A percentile compares a stretch with the other conserved stretches of the same genome.
phyloP scores from a whole-genome alignment of 1,140 invertebrate species.

The Pachyrhynchus sulphureomaculatus region DNA sequence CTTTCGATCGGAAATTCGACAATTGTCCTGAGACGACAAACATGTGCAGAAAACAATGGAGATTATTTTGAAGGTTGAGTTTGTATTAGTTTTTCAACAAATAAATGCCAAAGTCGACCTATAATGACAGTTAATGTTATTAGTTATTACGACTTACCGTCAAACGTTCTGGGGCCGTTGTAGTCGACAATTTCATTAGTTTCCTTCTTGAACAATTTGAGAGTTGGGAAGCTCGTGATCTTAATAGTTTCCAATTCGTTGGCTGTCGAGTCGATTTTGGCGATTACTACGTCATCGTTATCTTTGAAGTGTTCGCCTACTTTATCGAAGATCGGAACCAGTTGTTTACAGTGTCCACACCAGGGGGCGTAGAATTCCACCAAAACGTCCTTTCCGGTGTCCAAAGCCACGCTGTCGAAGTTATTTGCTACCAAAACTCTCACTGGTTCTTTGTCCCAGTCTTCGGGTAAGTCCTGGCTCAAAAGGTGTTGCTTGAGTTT shows the following conservation, averaged over 20 bases:
- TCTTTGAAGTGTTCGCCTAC: conserved; percentile 74
- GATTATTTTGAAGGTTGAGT: no score
- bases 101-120: no score
- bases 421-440: conserved; percentile 87
- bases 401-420: conserved; percentile 91
- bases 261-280: conserved; percentile 97
- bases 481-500: conserved; percentile 94
- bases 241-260: conserved; percentile 97
- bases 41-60: no score
- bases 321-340: conserved; percentile 93
- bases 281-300: conserved; percentile 83
- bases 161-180: conserved; percentile 92
- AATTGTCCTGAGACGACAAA: no score
- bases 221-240: conserved; percentile 94
- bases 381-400: conserved; percentile 89
- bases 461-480: conserved; percentile 90
- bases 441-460: conserved; percentile 96
- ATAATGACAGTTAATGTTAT: no score
- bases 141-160: conserved; percentile 60
- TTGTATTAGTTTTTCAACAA: no score
- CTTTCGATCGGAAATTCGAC: no score
- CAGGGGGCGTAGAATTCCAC: conserved; percentile 99
- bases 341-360: conserved; percentile 96
- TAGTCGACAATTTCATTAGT: conserved; percentile 94
- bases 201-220: conserved; percentile 92